Conservation (phyloP, 2,888 invertebrate species). For the Caenorhabditis wallacei region DNA sequence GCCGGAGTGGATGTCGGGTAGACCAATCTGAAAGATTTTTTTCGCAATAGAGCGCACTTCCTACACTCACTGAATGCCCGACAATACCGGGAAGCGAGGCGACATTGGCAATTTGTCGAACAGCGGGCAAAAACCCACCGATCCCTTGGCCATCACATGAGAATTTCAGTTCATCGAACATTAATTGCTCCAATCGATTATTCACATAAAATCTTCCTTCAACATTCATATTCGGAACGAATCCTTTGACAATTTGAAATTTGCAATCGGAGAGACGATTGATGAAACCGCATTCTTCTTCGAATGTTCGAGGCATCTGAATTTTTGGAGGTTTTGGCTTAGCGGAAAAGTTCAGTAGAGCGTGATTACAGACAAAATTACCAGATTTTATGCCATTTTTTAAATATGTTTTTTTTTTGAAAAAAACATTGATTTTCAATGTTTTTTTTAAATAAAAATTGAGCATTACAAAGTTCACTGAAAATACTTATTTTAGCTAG, state of each 20-base stretch:
- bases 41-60: no score
- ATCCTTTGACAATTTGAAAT: slow-evolving; percentile 98
- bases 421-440: no score
- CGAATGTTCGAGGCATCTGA: slow-evolving; percentile 86
- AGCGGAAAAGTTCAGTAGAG: neutral
- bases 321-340: neutral
- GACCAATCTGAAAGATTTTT: slow-evolving; percentile 76
- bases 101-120: slow-evolving; percentile 99
- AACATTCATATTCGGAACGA: slow-evolving; percentile 98
- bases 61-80: slow-evolving; percentile 69
- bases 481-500: no score
- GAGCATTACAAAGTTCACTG: no score
- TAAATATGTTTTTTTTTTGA: no score
- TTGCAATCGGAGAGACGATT: slow-evolving; percentile 91
- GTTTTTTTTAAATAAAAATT: no score
- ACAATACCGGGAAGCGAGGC: slow-evolving; percentile 90
- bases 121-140: slow-evolving; percentile 97
- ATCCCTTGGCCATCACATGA: slow-evolving; percentile 88
- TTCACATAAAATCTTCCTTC: slow-evolving; percentile 99
- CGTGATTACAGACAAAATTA: no score
- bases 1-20: slow-evolving; percentile 89
- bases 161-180: slow-evolving; percentile 96
- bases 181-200: slow-evolving; percentile 91
- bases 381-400: no score
- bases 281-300: slow-evolving; percentile 94